Conservation (phyloP, 2,797 vertebrate species). For the Pseudocheirus occidentalis region DNA sequence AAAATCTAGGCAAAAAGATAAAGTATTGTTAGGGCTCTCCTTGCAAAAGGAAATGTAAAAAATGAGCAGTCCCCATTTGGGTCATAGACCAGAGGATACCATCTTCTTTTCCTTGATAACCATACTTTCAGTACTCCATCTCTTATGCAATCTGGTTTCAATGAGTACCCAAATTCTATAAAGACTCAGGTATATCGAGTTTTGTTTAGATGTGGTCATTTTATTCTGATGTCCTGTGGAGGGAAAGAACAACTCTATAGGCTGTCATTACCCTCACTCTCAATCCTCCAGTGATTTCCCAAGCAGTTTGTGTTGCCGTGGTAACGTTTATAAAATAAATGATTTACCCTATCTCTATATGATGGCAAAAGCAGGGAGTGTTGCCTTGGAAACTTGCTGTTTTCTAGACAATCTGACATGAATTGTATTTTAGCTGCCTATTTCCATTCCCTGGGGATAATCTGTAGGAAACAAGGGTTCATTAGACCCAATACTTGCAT, state of each 20-base stretch:
- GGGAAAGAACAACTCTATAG: slow-evolving; percentile 30
- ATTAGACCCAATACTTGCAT: slow-evolving; percentile 14
- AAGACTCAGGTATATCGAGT: not conserved
- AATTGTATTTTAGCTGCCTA: slow-evolving; percentile 41
- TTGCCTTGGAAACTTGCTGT: slow-evolving; percentile 50
- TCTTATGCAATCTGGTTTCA: not conserved
- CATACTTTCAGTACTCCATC: slow-evolving; percentile 29
- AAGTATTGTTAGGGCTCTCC: not conserved
- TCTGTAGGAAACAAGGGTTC: slow-evolving; percentile 37
- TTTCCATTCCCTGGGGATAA: slow-evolving; percentile 54
- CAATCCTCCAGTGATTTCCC: slow-evolving; percentile 20
- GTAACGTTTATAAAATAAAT: slow-evolving; percentile 64
- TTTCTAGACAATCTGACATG: slow-evolving; percentile 43
- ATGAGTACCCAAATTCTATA: not conserved
- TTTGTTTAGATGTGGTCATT: not conserved
- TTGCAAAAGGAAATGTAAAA: not conserved
- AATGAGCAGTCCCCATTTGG: not conserved
- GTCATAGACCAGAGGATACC: not conserved
- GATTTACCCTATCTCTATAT: slow-evolving; percentile 33
- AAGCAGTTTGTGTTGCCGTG: slow-evolving; percentile 50
- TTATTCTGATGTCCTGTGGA: not conserved
- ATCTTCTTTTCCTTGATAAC: slow-evolving; percentile 20
- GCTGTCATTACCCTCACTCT: not conserved
- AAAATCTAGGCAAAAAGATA: not conserved
- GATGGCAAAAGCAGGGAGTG: slow-evolving; percentile 26